phyloP scores from a whole-genome alignment of 2,888 invertebrate species.

The Anarsia innoxiella region DNA sequence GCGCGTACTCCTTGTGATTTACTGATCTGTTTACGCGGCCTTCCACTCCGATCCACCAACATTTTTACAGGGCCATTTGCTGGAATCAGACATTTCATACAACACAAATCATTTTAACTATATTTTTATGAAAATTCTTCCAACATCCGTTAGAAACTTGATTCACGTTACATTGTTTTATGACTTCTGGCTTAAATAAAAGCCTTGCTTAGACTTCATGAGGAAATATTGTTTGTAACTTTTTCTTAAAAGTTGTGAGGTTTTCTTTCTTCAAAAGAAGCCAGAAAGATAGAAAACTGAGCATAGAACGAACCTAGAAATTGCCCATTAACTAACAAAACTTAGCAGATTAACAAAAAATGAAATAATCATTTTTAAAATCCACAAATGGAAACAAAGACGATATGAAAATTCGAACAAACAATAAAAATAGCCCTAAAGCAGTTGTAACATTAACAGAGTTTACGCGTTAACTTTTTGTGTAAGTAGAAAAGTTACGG shows the following conservation, averaged over 20 bases:
- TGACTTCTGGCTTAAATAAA: slow-evolving; percentile 1
- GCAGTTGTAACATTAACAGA: slow-evolving; percentile 41
- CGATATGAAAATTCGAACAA: slow-evolving; percentile 16
- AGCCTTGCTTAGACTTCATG: too few species aligned
- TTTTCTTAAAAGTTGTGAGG: too few species aligned
- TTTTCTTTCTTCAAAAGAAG: too few species aligned
- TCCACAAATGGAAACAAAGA: neutral
- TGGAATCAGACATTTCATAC: slow-evolving; percentile 52
- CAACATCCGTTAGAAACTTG: slow-evolving; percentile 23
- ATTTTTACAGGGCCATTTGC: slow-evolving; percentile 59
- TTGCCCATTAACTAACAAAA: too few species aligned
- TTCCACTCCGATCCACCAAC: slow-evolving; percentile 53
- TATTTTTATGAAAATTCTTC: slow-evolving; percentile 46
- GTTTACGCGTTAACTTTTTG: slow-evolving; percentile 61
- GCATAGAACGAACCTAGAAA: too few species aligned
- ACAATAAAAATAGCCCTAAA: slow-evolving; percentile 50
- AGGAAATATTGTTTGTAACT: too few species aligned
- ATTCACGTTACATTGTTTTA: slow-evolving; percentile 10
- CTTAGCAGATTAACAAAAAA: too few species aligned
- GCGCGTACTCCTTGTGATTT: slow-evolving; percentile 64
- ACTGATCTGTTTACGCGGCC: slow-evolving; percentile 67
- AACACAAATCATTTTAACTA: slow-evolving; percentile 53
- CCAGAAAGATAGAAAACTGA: too few species aligned
- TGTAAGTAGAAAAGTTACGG: slow-evolving; percentile 60
- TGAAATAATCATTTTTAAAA: too few species aligned